These are phyloP conservation scores for Ptychobarbus kaznakovi DNA, from an alignment of 2,797 vertebrate species.

Conservation along the genomic window DNA sequence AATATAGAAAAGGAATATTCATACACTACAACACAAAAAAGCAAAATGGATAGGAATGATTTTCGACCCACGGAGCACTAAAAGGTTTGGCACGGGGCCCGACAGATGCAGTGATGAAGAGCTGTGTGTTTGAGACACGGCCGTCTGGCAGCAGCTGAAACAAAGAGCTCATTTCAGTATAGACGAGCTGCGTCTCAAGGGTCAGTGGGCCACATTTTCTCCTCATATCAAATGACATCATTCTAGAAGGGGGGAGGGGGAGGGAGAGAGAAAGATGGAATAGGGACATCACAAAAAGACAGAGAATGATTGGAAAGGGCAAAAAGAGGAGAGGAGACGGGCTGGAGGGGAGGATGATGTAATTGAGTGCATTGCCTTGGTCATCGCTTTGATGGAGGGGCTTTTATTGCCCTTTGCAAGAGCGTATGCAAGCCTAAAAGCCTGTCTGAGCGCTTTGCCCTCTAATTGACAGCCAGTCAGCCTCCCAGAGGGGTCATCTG, in stretches of 20 bases:
- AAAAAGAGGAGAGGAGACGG: conserved; percentile 40
- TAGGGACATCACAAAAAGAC: conserved; percentile 3
- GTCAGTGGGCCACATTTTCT: conserved; percentile 80
- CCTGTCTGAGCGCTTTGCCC: not conserved
- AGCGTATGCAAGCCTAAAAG: conserved; percentile 1
- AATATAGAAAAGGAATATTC: not conserved
- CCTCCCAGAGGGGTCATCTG: conserved; percentile 26
- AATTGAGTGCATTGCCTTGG: conserved; percentile 30
- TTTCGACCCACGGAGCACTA: conserved; percentile 16
- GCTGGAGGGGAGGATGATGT: conserved; percentile 28
- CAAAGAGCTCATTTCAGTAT: conserved; percentile 75
- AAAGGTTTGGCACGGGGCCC: conserved; percentile 64
- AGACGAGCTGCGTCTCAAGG: conserved; percentile 67
- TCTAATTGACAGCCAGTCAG: conserved; percentile 26
- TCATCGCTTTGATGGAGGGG: conserved; percentile 18
- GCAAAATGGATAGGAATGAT: conserved; percentile 34
- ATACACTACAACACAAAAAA: conserved; percentile 22
- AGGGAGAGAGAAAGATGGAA: conserved; percentile 32
- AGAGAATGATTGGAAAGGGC: conserved; percentile 22
- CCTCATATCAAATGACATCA: conserved; percentile 81
- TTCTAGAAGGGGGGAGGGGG: conserved; percentile 26
- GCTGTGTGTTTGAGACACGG: conserved; percentile 60
- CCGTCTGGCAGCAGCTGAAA: conserved; percentile 65
- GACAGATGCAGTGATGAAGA: conserved; percentile 75
- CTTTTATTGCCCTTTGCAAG: conserved; percentile 12